These are phyloP conservation scores for Amiota mariae DNA, from an alignment of 2,888 invertebrate genomes.

Conservation along the genomic window DNA sequence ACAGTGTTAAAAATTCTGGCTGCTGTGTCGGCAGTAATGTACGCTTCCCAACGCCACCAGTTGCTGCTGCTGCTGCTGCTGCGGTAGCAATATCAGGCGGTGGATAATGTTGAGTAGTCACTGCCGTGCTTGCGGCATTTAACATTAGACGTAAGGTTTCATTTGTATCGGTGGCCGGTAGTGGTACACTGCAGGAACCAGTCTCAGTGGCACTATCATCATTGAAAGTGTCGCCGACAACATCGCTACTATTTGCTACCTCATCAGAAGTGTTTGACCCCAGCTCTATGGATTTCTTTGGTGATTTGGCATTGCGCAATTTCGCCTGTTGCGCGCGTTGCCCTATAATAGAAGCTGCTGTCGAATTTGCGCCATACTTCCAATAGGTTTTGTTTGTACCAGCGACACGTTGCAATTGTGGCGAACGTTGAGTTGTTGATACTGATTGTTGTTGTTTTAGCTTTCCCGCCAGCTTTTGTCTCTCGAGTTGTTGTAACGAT, in stretches of 20 bases:
- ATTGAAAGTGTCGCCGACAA: slow-evolving; percentile 14
- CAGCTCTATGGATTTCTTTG: slow-evolving; percentile 41
- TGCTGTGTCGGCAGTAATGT: slow-evolving; percentile 15
- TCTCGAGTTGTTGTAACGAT: slow-evolving; percentile 68
- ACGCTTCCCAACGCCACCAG: slow-evolving; percentile 50
- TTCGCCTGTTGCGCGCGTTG: slow-evolving; percentile 52
- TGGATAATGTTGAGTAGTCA: slow-evolving; percentile 50
- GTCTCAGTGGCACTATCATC: slow-evolving; percentile 68
- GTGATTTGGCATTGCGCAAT: slow-evolving; percentile 18
- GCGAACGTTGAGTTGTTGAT: slow-evolving; percentile 34
- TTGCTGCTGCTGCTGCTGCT: slow-evolving; percentile 52
- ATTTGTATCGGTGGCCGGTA: slow-evolving; percentile 66
- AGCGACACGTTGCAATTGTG: slow-evolving; percentile 59
- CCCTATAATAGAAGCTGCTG: slow-evolving; percentile 68
- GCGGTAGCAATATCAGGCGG: slow-evolving; percentile 39
- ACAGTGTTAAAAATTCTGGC: slow-evolving; percentile 8
- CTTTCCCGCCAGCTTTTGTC: slow-evolving; percentile 58
- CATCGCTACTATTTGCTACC: slow-evolving; percentile 39
- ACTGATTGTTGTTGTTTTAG: slow-evolving; percentile 15
- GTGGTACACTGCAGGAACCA: slow-evolving; percentile 71
- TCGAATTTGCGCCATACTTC: slow-evolving; percentile 69
- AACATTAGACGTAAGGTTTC: slow-evolving; percentile 71
- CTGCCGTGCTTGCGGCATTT: slow-evolving; percentile 68
- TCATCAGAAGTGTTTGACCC: slow-evolving; percentile 62
- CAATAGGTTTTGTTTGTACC: slow-evolving; percentile 70